Evolutionary conservation across 2,113 vertebrate species (phyloP).

Genomic region (Thinocorus orbignyianus): DNA sequence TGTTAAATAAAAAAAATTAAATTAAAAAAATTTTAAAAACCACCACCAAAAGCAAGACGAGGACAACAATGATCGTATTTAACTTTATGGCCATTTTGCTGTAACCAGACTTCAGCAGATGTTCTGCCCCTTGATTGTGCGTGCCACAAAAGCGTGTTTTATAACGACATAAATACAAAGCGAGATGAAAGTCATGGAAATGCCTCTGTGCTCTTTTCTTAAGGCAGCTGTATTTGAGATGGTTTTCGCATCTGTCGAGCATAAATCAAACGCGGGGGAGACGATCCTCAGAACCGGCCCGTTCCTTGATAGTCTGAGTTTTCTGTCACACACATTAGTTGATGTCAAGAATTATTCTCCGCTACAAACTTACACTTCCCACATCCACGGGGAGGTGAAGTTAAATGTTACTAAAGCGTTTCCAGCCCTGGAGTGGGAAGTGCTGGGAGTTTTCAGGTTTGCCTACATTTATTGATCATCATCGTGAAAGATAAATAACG

Average conservation of each 20-base stretch:
- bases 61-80: neutral
- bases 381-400: neutral
- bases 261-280: neutral
- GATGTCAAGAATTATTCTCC: neutral
- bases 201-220: constrained; percentile 14
- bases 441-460: neutral
- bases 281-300: neutral
- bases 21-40: too few relatives aligned
- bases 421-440: neutral
- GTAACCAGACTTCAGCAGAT: neutral
- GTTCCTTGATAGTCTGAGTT: neutral
- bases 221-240: neutral
- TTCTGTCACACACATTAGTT: neutral
- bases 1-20: neutral
- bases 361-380: neutral
- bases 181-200: constrained; percentile 59
- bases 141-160: neutral
- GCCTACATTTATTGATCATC: neutral
- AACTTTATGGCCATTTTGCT: neutral
- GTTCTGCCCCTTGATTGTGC: neutral
- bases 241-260: constrained; percentile 18
- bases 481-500: neutral
- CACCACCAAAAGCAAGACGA: too few relatives aligned
- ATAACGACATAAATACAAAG: constrained; percentile 17
- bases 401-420: neutral